Evolutionary conservation across 2,888 invertebrate species (phyloP).

Genomic region (Aleiodes leptofemur): DNA sequence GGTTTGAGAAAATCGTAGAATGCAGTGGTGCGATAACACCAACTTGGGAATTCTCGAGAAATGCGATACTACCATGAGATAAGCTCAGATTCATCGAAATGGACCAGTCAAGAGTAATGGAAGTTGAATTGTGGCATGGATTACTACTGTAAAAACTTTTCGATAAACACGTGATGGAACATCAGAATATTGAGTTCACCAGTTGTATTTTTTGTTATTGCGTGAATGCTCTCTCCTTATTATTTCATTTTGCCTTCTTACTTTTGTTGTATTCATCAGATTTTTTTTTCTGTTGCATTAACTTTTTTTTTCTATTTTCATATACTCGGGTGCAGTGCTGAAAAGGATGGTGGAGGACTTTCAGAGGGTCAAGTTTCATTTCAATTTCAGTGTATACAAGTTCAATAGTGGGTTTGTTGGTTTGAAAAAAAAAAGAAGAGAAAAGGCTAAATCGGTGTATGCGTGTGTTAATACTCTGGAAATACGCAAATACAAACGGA

Average conservation of each 20-base stretch:
- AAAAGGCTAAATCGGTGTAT: conserved; percentile 2
- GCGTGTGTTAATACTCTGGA: conserved; percentile 28
- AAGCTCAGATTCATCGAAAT: conserved; percentile 55
- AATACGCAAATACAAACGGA: conserved; percentile 24
- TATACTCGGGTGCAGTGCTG: not conserved
- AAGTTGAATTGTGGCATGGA: conserved; percentile 20
- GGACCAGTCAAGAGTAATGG: conserved; percentile 24
- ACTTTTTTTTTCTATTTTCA: not conserved
- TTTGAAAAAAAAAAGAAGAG: conserved; percentile 10
- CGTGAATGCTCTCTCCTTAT: not conserved
- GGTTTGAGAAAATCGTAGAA: conserved; percentile 19
- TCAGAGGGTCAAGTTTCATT: conserved; percentile 13
- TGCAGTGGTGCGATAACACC: conserved; percentile 31
- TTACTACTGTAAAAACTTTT: not conserved
- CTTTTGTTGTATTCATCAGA: conserved; percentile 6
- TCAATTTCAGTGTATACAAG: conserved; percentile 3
- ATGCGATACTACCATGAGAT: conserved; percentile 53
- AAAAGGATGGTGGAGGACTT: not conserved
- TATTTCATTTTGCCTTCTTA: not conserved
- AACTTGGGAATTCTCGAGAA: conserved; percentile 51
- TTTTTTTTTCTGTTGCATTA: not conserved
- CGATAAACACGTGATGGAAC: conserved; percentile 15
- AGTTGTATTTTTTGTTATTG: no score
- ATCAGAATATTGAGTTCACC: not conserved
- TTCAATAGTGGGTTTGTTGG: conserved; percentile 6